These are phyloP conservation scores for Stegophylla sp. DNA, from an alignment of 2,888 invertebrate species.

Conservation along the genomic window DNA sequence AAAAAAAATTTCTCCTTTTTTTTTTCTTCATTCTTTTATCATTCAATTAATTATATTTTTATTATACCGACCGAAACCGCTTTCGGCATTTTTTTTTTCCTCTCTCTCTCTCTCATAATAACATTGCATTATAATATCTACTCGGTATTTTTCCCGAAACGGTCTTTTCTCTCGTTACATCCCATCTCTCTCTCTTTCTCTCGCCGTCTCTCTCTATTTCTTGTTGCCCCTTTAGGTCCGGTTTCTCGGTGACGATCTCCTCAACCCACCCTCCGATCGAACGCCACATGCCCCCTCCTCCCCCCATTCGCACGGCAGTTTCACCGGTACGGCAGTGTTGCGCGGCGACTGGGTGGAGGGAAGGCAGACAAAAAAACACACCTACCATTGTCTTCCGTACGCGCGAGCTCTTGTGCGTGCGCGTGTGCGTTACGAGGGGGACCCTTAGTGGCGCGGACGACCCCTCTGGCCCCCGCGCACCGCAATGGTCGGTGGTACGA, in stretches of 20 bases:
- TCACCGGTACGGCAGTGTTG: too few relatives aligned
- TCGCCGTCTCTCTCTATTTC: neutral
- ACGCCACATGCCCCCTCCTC: neutral
- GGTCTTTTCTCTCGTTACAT: neutral
- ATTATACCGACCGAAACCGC: slow-evolving; percentile 27
- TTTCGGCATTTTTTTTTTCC: slow-evolving; percentile 31
- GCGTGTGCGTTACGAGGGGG: too few relatives aligned
- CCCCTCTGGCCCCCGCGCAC: too few relatives aligned
- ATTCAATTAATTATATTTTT: slow-evolving; percentile 54
- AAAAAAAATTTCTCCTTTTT: too few relatives aligned
- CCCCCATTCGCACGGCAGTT: neutral
- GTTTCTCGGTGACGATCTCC: slow-evolving; percentile 10
- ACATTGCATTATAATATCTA: neutral
- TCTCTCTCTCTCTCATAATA: neutral
- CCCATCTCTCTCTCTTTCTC: neutral
- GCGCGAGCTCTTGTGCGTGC: neutral
- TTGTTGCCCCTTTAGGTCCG: slow-evolving; percentile 21
- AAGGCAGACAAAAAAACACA: slow-evolving; percentile 30
- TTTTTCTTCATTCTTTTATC: neutral
- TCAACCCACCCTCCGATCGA: neutral
- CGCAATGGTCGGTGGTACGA: too few relatives aligned
- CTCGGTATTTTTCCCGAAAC: slow-evolving; percentile 21
- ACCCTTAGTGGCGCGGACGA: neutral
- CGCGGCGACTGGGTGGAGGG: neutral
- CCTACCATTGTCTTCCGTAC: slow-evolving; percentile 34